Evolutionary conservation across 2,888 invertebrate genomes (phyloP).

Genomic region (Elmis aenea): DNA sequence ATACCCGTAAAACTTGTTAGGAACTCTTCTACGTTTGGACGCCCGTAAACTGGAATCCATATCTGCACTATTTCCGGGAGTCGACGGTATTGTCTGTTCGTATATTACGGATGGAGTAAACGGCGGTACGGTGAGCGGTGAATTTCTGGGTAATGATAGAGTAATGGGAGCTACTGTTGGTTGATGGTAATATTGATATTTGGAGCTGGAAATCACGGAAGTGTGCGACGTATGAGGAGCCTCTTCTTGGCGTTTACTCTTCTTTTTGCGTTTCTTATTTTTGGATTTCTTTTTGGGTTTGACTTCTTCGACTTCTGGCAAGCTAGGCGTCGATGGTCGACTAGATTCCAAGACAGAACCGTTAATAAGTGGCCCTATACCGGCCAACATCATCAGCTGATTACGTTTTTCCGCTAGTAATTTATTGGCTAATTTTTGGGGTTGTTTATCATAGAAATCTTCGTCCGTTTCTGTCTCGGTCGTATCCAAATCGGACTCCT

Average conservation of each 20-base stretch:
- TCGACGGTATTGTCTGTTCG: conserved; percentile 12
- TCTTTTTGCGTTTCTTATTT: conserved; percentile 49
- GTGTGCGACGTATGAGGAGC: conserved; percentile 17
- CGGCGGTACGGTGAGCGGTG: conserved; percentile 27
- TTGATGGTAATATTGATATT: conserved; percentile 19
- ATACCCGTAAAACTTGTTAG: conserved; percentile 83
- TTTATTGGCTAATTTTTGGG: conserved; percentile 69
- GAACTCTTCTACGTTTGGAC: conserved; percentile 75
- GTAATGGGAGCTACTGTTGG: conserved; percentile 37
- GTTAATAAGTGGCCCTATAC: conserved; percentile 57
- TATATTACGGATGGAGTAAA: conserved; percentile 9
- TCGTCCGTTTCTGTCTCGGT: conserved; percentile 82
- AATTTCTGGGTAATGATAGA: conserved; percentile 35
- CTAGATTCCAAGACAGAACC: conserved; percentile 58
- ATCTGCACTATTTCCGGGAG: conserved; percentile 39
- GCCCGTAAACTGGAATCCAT: conserved; percentile 62
- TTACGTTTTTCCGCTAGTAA: conserved; percentile 70
- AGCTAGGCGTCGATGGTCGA: conserved; percentile 59
- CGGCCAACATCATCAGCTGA: conserved; percentile 58
- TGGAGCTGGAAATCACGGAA: conserved; percentile 22
- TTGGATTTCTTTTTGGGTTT: conserved; percentile 62
- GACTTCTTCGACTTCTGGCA: conserved; percentile 49
- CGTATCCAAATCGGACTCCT: conserved; percentile 81
- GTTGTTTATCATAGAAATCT: conserved; percentile 82
- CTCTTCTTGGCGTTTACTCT: conserved; percentile 48